Conservation (phyloP, 2,888 invertebrate genomes). For the Drosophila vallismaia region DNA sequence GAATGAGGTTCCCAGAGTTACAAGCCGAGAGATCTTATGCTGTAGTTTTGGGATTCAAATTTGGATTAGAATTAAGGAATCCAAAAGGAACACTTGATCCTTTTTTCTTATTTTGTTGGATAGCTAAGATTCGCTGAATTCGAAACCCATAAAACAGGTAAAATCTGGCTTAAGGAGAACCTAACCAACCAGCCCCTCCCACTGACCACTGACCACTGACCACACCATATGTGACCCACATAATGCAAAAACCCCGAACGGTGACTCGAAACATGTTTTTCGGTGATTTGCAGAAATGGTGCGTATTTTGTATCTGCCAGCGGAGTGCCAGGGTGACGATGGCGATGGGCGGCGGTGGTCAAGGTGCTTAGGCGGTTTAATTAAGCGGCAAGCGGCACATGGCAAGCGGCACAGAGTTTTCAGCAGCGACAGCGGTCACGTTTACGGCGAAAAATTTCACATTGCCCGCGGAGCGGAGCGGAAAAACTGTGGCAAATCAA, state of each 20-base stretch:
- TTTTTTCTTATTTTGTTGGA: too few relatives aligned
- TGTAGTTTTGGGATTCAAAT: too few relatives aligned
- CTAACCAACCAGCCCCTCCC: constrained; percentile 4
- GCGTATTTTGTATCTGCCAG: constrained; percentile 19
- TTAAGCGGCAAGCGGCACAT: constrained; percentile 54
- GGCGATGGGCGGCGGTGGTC: constrained; percentile 51
- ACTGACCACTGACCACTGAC: constrained; percentile 9
- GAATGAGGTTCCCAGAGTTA: too few relatives aligned
- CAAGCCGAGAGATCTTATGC: too few relatives aligned
- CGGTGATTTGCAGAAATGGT: constrained; percentile 71
- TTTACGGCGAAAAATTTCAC: constrained; percentile 53
- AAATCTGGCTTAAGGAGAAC: constrained; percentile 39
- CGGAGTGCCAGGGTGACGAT: constrained; percentile 7
- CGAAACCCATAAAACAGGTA: background rate
- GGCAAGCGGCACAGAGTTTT: constrained; percentile 25
- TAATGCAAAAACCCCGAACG: constrained; percentile 7
- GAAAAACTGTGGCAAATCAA: constrained; percentile 56
- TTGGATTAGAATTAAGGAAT: too few relatives aligned
- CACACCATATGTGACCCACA: constrained; percentile 32
- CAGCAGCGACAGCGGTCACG: constrained; percentile 54
- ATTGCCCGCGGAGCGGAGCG: constrained; percentile 38
- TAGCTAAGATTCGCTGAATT: background rate
- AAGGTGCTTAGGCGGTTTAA: constrained; percentile 75
- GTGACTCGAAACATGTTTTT: constrained; percentile 56
- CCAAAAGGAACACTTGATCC: too few relatives aligned